Conservation (phyloP, 2,113 vertebrate genomes). For the Sylvietta virens region DNA sequence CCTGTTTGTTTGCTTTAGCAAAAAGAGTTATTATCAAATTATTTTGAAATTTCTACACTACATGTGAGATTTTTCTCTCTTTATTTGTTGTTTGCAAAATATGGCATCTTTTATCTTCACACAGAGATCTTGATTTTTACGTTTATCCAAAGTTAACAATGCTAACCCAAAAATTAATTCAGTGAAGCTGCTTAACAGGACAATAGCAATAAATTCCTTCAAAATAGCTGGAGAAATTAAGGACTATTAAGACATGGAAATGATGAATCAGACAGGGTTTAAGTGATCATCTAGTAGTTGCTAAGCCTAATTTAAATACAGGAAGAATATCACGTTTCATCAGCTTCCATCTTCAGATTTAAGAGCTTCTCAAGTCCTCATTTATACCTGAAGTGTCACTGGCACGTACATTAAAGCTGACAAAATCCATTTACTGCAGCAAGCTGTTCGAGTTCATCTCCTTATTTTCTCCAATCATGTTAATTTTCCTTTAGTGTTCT, state of each 20-base stretch:
- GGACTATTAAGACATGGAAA: slow-evolving; percentile 22
- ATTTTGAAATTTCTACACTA: slow-evolving; percentile 11
- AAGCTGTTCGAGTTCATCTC: slow-evolving; percentile 30
- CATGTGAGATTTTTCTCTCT: slow-evolving; percentile 15
- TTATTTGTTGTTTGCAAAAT: slow-evolving; percentile 19
- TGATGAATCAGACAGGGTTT: background rate
- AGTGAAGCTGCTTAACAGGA: background rate
- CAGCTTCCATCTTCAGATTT: slow-evolving; percentile 51
- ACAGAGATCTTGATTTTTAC: slow-evolving; percentile 10
- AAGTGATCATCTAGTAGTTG: slow-evolving; percentile 1
- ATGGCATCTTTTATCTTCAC: slow-evolving; percentile 36
- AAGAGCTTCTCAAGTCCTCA: slow-evolving; percentile 35
- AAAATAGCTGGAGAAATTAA: slow-evolving; percentile 53
- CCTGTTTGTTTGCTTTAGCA: background rate
- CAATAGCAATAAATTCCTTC: slow-evolving; percentile 40
- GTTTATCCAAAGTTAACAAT: background rate
- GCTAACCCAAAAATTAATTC: background rate
- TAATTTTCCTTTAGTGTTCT: slow-evolving; percentile 10
- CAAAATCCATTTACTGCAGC: slow-evolving; percentile 5
- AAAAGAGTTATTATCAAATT: slow-evolving; percentile 47
- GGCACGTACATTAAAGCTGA: slow-evolving; percentile 25
- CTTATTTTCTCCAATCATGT: background rate
- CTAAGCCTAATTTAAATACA: slow-evolving; percentile 47
- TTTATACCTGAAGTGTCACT: slow-evolving; percentile 55
- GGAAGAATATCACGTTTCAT: slow-evolving; percentile 25